Conservation (phyloP, 2,797 vertebrate genomes). For the Microcaecilia unicolor region DNA sequence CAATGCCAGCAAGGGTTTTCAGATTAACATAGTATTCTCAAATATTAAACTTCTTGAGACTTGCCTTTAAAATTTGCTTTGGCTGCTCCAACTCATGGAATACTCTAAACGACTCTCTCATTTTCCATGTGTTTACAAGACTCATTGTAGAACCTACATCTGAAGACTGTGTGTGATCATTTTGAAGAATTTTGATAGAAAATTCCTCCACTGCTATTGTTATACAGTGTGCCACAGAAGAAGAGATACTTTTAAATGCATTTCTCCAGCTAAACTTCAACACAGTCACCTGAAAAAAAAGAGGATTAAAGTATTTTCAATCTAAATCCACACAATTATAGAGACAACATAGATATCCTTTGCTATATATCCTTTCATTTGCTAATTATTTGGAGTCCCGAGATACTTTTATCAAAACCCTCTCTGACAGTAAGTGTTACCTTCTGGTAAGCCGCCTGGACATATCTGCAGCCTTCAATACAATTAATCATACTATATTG, state of each 20-base stretch:
- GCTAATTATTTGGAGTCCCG: too few relatives aligned
- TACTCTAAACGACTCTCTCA: slow-evolving; percentile 42
- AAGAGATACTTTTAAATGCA: slow-evolving; percentile 68
- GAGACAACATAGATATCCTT: too few relatives aligned
- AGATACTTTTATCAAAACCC: too few relatives aligned
- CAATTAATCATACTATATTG: too few relatives aligned
- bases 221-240: slow-evolving; percentile 71
- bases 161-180: slow-evolving; percentile 61
- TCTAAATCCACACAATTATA: slow-evolving; percentile 6
- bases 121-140: slow-evolving; percentile 37
- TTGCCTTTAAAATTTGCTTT: slow-evolving; percentile 80
- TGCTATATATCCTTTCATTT: too few relatives aligned
- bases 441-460: too few relatives aligned
- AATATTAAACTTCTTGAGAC: slow-evolving; percentile 33
- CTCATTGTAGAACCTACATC: slow-evolving; percentile 37
- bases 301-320: slow-evolving; percentile 15
- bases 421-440: too few relatives aligned
- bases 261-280: slow-evolving; percentile 83
- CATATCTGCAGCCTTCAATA: too few relatives aligned
- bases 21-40: too few relatives aligned
- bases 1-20: too few relatives aligned
- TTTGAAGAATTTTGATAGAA: slow-evolving; percentile 67
- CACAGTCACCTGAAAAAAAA: slow-evolving; percentile 56
- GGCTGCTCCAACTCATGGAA: slow-evolving; percentile 64
- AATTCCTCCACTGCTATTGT: slow-evolving; percentile 72